Evolutionary conservation across 2,113 vertebrate species (phyloP).

Genomic region (Microcebus griseorufus): DNA sequence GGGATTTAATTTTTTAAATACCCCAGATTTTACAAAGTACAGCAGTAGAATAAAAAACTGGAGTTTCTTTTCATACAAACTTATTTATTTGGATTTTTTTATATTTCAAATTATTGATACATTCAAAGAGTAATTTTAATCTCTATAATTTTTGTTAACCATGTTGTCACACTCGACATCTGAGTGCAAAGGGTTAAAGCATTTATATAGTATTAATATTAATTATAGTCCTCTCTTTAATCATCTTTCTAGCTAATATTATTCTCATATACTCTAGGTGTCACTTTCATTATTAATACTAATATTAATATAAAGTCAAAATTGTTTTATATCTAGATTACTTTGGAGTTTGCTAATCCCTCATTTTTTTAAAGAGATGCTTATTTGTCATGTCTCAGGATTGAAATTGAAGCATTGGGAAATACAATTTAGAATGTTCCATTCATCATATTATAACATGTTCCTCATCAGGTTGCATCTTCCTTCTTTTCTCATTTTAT

Average conservation of each 20-base stretch:
- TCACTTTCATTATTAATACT: conserved; percentile 30
- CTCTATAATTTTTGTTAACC: no score
- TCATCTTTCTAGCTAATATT: conserved; percentile 27
- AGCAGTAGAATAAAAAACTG: no score
- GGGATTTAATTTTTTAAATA: no score
- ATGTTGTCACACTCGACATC: no score
- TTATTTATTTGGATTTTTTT: no score
- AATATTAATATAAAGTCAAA: background rate
- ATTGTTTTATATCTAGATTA: conserved; percentile 36
- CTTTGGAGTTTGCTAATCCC: background rate
- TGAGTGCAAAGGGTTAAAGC: background rate
- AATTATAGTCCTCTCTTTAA: conserved; percentile 6
- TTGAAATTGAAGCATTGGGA: background rate
- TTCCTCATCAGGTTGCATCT: background rate
- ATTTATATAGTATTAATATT: conserved; percentile 23
- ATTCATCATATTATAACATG: background rate
- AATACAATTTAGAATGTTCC: background rate
- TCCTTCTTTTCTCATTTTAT: background rate
- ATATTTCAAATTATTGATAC: no score
- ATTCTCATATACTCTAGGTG: background rate
- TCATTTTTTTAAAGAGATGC: background rate
- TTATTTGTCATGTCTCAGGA: background rate
- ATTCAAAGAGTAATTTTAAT: no score
- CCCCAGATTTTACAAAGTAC: no score
- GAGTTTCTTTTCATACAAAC: no score